A percentile compares a stretch with the other conserved stretches of the same genome.
These are phyloP conservation scores for Prochilodus magdalenae DNA, from an alignment of 2,113 vertebrate genomes.

Conservation along the genomic window DNA sequence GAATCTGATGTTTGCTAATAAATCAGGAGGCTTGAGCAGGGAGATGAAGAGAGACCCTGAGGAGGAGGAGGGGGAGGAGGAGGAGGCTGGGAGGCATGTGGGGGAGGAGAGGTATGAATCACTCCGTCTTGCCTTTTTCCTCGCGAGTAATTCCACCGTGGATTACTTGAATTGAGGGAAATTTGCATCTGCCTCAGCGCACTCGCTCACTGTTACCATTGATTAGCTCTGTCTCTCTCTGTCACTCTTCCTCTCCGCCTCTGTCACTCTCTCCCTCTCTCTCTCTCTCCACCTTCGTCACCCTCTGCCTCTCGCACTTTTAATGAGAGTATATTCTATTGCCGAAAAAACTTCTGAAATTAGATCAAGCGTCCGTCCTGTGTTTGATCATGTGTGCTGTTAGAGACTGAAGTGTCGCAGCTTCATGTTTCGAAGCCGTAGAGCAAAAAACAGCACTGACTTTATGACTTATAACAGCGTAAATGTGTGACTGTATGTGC, in stretches of 20 bases:
- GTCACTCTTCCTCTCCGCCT: slow-evolving; percentile 32
- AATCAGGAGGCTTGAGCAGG: slow-evolving; percentile 63
- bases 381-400: not conserved
- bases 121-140: slow-evolving; percentile 58
- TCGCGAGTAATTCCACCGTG: slow-evolving; percentile 66
- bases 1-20: slow-evolving; percentile 79
- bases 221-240: slow-evolving; percentile 60
- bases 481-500: not conserved
- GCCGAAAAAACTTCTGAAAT: slow-evolving; percentile 27
- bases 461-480: not conserved
- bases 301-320: slow-evolving; percentile 41
- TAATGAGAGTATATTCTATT: slow-evolving; percentile 32
- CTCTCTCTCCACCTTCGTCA: not conserved
- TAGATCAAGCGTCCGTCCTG: slow-evolving; percentile 4
- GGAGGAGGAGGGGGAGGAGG: slow-evolving; percentile 21
- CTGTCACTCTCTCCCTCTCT: not conserved
- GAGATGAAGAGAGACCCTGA: slow-evolving; percentile 13
- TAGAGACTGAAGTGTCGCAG: not conserved
- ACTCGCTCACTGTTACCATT: slow-evolving; percentile 74
- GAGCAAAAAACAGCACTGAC: not conserved
- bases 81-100: slow-evolving; percentile 50
- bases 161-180: slow-evolving; percentile 67
- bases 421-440: slow-evolving; percentile 1
- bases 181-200: slow-evolving; percentile 71
- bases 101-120: slow-evolving; percentile 64